phyloP scores from a whole-genome alignment of 2,888 invertebrate genomes.

The Machimus rusticus region DNA sequence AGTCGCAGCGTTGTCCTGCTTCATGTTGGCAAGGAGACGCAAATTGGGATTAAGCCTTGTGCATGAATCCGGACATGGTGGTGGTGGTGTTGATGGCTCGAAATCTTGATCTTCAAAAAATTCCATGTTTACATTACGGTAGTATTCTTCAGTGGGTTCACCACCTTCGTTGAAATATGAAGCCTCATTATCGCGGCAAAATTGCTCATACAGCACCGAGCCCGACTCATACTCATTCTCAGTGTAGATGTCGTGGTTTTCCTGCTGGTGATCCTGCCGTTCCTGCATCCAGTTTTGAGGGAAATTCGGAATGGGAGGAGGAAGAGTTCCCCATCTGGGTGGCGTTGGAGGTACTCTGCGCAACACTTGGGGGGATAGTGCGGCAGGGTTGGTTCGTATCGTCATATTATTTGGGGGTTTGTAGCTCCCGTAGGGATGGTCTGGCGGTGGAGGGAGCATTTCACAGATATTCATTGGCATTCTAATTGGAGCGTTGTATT shows the following conservation, averaged over 20 bases:
- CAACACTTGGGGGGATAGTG: slow-evolving; percentile 53
- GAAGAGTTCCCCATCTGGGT: slow-evolving; percentile 51
- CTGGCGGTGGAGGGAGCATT: slow-evolving; percentile 68
- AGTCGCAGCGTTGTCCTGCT: not conserved
- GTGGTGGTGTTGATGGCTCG: slow-evolving; percentile 53
- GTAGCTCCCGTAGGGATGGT: slow-evolving; percentile 61
- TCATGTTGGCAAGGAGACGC: slow-evolving; percentile 24
- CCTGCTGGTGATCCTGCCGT: slow-evolving; percentile 40
- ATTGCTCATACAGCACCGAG: slow-evolving; percentile 54
- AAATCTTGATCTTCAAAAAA: slow-evolving; percentile 53
- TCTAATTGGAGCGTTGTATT: slow-evolving; percentile 61
- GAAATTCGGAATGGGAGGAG: slow-evolving; percentile 53
- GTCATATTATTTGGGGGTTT: slow-evolving; percentile 53
- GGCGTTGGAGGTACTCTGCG: slow-evolving; percentile 51
- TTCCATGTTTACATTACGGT: slow-evolving; percentile 54
- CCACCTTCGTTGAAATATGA: slow-evolving; percentile 54
- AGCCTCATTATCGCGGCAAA: slow-evolving; percentile 52
- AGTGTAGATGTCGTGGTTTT: slow-evolving; percentile 41
- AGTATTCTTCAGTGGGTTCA: slow-evolving; percentile 55
- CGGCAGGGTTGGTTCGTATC: slow-evolving; percentile 54
- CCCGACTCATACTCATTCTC: slow-evolving; percentile 55
- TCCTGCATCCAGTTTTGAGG: slow-evolving; percentile 53
- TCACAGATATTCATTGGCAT: slow-evolving; percentile 71
- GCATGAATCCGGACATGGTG: slow-evolving; percentile 51
- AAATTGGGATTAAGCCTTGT: slow-evolving; percentile 47